Percentiles rank a stretch among this genome's conserved stretches.
phyloP scores from a whole-genome alignment of 2,888 invertebrate species.

The Eurytoma adleriae region DNA sequence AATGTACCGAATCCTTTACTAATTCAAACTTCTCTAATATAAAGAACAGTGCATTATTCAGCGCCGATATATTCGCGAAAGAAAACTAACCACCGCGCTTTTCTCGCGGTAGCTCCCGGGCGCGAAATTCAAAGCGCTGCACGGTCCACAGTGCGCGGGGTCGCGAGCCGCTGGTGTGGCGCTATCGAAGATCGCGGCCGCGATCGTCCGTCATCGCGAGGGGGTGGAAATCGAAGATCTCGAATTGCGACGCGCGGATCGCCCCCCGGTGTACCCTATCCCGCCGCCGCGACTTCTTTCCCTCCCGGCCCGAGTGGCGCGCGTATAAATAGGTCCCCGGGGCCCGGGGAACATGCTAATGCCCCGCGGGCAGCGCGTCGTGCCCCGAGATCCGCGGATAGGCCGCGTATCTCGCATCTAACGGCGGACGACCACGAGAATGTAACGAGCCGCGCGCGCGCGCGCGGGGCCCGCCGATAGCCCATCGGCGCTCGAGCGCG shows the following conservation, averaged over 20 bases:
- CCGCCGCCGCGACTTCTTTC: conserved; percentile 1
- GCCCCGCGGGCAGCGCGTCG: conserved; percentile 31
- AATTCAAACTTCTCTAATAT: too few relatives aligned
- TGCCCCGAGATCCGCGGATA: conserved; percentile 61
- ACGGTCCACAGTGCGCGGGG: too few relatives aligned
- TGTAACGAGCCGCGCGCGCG: conserved; percentile 40
- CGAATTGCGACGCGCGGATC: conserved; percentile 26
- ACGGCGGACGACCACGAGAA: conserved; percentile 27
- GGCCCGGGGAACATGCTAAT: conserved; percentile 38
- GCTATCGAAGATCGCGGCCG: too few relatives aligned
- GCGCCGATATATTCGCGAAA: too few relatives aligned
- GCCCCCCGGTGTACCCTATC: not conserved
- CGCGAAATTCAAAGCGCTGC: too few relatives aligned
- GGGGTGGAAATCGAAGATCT: too few relatives aligned
- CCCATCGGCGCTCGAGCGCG: not conserved
- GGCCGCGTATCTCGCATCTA: conserved; percentile 58
- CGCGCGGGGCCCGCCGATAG: conserved; percentile 15
- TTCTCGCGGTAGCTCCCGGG: too few relatives aligned
- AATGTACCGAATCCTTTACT: too few relatives aligned
- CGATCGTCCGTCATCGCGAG: conserved; percentile 1
- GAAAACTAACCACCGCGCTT: too few relatives aligned
- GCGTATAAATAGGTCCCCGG: conserved; percentile 31
- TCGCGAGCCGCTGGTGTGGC: too few relatives aligned
- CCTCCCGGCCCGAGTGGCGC: conserved; percentile 16
- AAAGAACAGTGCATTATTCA: too few relatives aligned